A percentile compares a stretch with the other conserved stretches of the same genome.
phyloP scores from a whole-genome alignment of 2,113 vertebrate species.

The Ammodytes dubius region DNA sequence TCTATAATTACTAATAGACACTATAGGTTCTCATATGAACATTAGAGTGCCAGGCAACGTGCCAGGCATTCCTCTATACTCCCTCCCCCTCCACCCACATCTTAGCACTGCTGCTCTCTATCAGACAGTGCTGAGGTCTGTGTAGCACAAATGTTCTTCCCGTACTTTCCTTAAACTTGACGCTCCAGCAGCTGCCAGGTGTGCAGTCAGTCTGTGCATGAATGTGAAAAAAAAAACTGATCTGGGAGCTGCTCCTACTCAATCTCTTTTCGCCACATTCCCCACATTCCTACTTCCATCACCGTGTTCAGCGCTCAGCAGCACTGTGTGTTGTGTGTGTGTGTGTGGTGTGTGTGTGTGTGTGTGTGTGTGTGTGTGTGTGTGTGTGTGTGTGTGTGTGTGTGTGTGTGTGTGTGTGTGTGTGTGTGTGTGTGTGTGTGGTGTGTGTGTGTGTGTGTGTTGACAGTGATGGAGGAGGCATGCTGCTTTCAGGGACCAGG shows the following conservation, averaged over 20 bases:
- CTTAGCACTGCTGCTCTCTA: neutral
- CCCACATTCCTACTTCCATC: slow-evolving; percentile 9
- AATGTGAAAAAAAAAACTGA: slow-evolving; percentile 1
- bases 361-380: too few relatives aligned
- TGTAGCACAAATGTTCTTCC: neutral
- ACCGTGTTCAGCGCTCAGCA: neutral
- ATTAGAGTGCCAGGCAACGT: neutral
- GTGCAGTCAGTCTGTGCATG: slow-evolving; percentile 5
- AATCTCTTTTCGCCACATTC: slow-evolving; percentile 24
- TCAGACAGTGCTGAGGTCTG: neutral
- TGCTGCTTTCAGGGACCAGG: neutral
- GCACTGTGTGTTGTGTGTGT: neutral
- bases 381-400: too few relatives aligned
- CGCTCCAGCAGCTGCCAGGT: slow-evolving; percentile 35
- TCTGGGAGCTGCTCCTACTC: neutral
- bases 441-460: too few relatives aligned
- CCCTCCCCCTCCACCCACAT: neutral
- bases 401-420: too few relatives aligned
- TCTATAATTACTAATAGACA: neutral
- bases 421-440: too few relatives aligned
- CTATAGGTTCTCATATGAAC: slow-evolving; percentile 6
- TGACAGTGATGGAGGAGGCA: neutral
- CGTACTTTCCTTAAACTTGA: neutral
- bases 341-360: too few relatives aligned
- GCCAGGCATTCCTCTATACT: neutral